Base-by-base conservation (phyloP, 1,140 invertebrate species). In the Idris sp. region DNA sequence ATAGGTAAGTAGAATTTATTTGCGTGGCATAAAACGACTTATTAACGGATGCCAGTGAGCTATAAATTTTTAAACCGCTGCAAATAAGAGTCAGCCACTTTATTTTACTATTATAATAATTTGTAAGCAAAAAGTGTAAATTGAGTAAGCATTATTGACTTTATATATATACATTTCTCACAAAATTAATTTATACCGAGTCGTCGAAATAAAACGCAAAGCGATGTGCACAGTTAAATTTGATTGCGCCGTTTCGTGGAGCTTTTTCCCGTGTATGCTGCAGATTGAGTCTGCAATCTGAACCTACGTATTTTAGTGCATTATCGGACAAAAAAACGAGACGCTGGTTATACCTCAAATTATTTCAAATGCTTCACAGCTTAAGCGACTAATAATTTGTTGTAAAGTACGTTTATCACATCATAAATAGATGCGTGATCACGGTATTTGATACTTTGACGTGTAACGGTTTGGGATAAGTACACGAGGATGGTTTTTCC, bases 321-420 rank as follows among this genome's bases (percentile, higher is more conserved):
- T 33, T 51, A 71, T 61, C 67, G 56, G 25, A 9, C 38, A 40
- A 61, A 56, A 30, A 48, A 30, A n/a, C n/a, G n/a, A n/a, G n/a
- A n/a, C n/a, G 15, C 9, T 11, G 11, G 11, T 19, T 59, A 51
- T 31, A 19, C 15, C 46, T 69, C 44, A 46, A 69, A 71, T 71
- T 28, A 56, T 71, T 53, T 31, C 48, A 18, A 44, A 53, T 38
- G n/a, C 46, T 16, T 35, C 35, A 31, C 16, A 11, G 22, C 19
- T 15, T 19, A 13, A 35, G 31, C 18, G 28, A 43, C 44, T 30
- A 41, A 64, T 64, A 58, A 73, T 73, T 73, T 41, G 44, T 64
- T 56, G 53, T 73, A 73, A 73, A 73, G 35, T 18, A 58, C 53
- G 68, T 67, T 74, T 74, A 62, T 74, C 41, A 48, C 54, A 22